A percentile compares a stretch with the other conserved stretches of the same genome.
These are phyloP conservation scores for Drosophila parvula DNA, from an alignment of 1,140 invertebrate species.

Conservation along the genomic window DNA sequence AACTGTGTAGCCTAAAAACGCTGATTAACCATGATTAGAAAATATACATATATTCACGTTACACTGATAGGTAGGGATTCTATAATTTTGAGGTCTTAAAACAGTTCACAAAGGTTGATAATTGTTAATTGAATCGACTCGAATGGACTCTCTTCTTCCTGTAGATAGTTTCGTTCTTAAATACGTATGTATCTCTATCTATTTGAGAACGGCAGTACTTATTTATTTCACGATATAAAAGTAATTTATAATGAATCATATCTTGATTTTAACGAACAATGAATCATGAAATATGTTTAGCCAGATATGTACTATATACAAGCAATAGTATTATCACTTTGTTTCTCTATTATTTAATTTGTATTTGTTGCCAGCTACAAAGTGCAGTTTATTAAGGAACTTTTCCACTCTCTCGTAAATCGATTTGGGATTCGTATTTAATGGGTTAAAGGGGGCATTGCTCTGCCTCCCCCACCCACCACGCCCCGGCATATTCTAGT, in stretches of 20 bases:
- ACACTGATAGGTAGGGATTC: too few relatives aligned
- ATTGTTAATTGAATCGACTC: too few relatives aligned
- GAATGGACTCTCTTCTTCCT: not conserved
- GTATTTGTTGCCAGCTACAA: not conserved
- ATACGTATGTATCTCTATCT: not conserved
- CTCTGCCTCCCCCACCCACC: not conserved
- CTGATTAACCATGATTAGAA: too few relatives aligned
- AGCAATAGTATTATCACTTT: not conserved
- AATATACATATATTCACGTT: too few relatives aligned
- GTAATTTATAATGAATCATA: not conserved
- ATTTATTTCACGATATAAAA: not conserved
- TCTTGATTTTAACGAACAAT: not conserved
- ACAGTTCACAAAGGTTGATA: too few relatives aligned
- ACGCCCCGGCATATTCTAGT: slow-evolving; percentile 3
- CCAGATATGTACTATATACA: not conserved
- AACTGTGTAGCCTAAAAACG: too few relatives aligned
- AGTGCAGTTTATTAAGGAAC: not conserved
- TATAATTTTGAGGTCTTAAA: too few relatives aligned
- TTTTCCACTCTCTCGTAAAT: not conserved
- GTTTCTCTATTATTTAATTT: not conserved
- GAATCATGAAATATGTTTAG: not conserved
- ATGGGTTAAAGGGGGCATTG: slow-evolving; percentile 7
- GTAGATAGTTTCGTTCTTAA: not conserved
- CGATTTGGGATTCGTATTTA: not conserved
- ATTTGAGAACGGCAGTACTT: too few relatives aligned